These are phyloP conservation scores for Eupsilia transversa DNA, from an alignment of 2,888 invertebrate species.

Conservation along the genomic window DNA sequence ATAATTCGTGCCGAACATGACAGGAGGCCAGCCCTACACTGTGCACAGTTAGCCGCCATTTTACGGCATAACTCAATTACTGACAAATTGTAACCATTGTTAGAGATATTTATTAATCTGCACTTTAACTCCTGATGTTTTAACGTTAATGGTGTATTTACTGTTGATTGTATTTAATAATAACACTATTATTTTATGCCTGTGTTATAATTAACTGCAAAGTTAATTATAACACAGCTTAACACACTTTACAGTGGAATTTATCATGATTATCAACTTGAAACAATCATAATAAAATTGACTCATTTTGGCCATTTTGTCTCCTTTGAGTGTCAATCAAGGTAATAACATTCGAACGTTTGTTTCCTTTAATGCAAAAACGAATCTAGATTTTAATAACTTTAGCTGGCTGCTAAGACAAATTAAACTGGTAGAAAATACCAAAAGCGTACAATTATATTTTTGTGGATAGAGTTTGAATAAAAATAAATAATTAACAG, in stretches of 20 bases:
- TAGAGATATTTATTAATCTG: conserved; percentile 59
- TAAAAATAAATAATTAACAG: not conserved
- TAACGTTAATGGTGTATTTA: conserved; percentile 16
- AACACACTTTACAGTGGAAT: not conserved
- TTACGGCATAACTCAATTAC: conserved; percentile 57
- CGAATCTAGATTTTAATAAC: not conserved
- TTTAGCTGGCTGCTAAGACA: no score
- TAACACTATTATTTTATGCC: not conserved
- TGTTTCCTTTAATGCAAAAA: not conserved
- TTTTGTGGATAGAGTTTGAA: not conserved
- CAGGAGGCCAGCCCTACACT: conserved; percentile 45
- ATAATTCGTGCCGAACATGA: conserved; percentile 47
- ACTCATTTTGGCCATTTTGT: no score
- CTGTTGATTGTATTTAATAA: conserved; percentile 2
- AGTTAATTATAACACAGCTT: no score
- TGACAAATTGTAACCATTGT: conserved; percentile 61
- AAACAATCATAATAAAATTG: not conserved
- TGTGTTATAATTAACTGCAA: not conserved
- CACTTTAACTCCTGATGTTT: conserved; percentile 45
- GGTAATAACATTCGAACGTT: not conserved
- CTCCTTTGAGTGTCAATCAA: no score
- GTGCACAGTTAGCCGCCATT: conserved; percentile 44
- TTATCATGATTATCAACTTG: not conserved
- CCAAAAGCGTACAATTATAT: not conserved
- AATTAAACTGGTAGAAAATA: not conserved